These are phyloP conservation scores for Cryptotis parvus DNA, from an alignment of 2,113 vertebrate genomes.

Conservation along the genomic window DNA sequence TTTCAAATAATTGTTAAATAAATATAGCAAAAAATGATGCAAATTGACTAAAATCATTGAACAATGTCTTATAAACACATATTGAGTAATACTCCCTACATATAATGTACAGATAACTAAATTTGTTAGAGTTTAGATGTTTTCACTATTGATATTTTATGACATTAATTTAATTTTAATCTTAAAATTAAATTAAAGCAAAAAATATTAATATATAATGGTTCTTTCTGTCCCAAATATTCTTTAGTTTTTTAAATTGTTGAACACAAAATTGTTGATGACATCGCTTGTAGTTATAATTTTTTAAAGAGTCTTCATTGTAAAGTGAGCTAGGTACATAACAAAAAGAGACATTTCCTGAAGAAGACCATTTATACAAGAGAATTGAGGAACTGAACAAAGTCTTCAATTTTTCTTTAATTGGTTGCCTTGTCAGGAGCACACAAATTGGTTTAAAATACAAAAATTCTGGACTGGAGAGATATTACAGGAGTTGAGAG, in stretches of 20 bases:
- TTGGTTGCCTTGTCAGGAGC: not conserved
- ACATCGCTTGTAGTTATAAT: not conserved
- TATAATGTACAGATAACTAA: not conserved
- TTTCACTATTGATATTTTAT: not conserved
- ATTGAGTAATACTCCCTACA: not conserved
- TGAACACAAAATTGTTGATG: not conserved
- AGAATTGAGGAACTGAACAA: not conserved
- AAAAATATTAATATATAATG: not conserved
- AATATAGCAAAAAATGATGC: not conserved
- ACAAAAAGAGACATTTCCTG: not conserved
- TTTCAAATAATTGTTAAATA: conserved; percentile 33
- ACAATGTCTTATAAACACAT: not conserved
- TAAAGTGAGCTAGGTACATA: not conserved
- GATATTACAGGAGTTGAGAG: too few species aligned
- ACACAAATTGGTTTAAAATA: not conserved
- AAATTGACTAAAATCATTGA: not conserved
- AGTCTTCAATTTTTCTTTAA: not conserved
- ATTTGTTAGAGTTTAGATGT: not conserved
- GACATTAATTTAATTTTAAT: too few species aligned
- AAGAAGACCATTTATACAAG: not conserved
- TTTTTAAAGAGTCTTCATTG: not conserved
- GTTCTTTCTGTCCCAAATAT: not conserved
- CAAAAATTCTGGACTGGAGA: not conserved
- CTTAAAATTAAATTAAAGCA: not conserved
- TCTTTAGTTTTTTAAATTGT: not conserved